Base-by-base conservation (phyloP, 2,797 vertebrate species). In the Enteromius unitaeniatus region DNA sequence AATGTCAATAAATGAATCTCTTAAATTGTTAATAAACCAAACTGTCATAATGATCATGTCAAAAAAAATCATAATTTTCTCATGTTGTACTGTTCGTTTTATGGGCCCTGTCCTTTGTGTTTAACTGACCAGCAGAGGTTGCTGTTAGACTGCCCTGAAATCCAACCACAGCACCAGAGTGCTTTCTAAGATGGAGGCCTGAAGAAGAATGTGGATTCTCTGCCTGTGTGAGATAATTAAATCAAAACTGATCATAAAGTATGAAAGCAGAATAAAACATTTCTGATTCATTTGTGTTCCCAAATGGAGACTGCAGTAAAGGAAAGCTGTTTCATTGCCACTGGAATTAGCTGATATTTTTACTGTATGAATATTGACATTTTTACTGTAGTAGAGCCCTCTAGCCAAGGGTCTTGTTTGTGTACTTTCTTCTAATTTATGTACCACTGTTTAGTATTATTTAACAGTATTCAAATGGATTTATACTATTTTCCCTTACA, bases 81-180 rank as follows among this genome's bases (percentile, higher is more conserved):
- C 11, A 49, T 74, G 75, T 49, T 45, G 28, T 79, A 5, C 31
- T 45, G 40, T 40, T 34, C 3, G 34, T 21, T 45, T 42, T 31
- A 34, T 3, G 1, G 7, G 34, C 7, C 3, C 45, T 23, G 64
- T 14, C 15, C 26, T 64, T 19, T 28, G 19, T 37, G 4, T 51
- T 47, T 0, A 81, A 49, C 49, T 34, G 42, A 26, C 80, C 81
- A 82, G 81, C 47, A 82, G 81, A 82, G 60, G 72, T 19, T 42
- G 60, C 72, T 76, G 72, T 82, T 53, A 40, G 67, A 60, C 26
- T 11, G 26, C 21, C 62, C 45, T 62, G 15, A 76, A 55, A 4
- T 40, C 28, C 17, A 51, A 28, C 55, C 60, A 37, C 70, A 40
- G 53, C 40, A 40, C 40, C 40, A 51, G 28, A 26, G 45, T 51